A percentile compares a stretch with the other conserved stretches of the same genome.
Conservation (phyloP, 2,797 vertebrate species). For the Aphelocoma californica region DNA sequence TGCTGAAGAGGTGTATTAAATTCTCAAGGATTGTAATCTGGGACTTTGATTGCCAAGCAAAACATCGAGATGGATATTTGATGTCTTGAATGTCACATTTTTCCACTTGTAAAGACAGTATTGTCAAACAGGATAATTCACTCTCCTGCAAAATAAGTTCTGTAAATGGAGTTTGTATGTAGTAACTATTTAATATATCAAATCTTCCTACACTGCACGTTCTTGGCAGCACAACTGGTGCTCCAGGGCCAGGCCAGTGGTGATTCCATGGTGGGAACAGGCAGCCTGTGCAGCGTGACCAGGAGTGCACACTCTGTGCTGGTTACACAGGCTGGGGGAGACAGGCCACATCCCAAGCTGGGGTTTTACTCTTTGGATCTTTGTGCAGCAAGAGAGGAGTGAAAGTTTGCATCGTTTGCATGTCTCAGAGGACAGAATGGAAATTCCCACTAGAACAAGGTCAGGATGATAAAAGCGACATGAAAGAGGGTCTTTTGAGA, state of each 20-base stretch:
- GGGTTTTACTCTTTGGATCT: not conserved
- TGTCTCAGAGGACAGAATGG: not conserved
- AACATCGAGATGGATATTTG: not conserved
- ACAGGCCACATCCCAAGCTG: not conserved
- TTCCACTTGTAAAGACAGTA: not conserved
- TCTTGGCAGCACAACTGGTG: not conserved
- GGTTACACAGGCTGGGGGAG: not conserved
- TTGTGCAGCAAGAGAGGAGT: not conserved
- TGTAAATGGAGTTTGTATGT: not conserved
- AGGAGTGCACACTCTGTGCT: not conserved
- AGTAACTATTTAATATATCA: not conserved
- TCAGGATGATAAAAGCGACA: not conserved
- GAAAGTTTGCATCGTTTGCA: not conserved
- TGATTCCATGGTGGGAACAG: accelerated
- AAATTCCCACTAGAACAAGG: not conserved
- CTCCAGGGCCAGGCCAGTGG: not conserved
- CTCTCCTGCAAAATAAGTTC: not conserved
- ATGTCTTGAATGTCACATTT: not conserved
- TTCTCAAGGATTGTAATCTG: not conserved
- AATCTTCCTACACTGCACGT: not conserved
- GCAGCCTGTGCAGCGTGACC: not conserved
- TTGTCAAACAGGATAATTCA: not conserved
- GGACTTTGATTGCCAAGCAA: not conserved
- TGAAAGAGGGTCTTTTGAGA: slow-evolving; percentile 46
- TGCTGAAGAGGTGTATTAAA: not conserved